Conservation (phyloP, 1,140 invertebrate genomes). For the Mycetomoellerius zeteki region DNA sequence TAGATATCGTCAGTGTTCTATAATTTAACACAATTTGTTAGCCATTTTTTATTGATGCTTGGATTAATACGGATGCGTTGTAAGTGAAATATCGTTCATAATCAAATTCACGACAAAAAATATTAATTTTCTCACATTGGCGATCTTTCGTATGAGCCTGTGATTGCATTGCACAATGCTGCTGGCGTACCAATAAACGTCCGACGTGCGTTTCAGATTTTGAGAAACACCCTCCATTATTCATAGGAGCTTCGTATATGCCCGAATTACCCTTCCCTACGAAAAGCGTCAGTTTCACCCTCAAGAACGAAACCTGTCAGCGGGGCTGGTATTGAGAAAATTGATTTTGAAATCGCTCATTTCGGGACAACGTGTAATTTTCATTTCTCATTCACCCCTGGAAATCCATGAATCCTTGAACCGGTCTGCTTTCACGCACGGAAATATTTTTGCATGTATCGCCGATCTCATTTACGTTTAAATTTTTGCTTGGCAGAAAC, state of each 20-base stretch:
- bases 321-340: conserved; percentile 70
- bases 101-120: conserved; percentile 46
- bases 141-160: conserved; percentile 74
- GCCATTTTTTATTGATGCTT: conserved; percentile 9
- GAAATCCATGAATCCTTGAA: conserved; percentile 48
- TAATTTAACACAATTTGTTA: conserved; percentile 32
- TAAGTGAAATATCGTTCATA: conserved; percentile 30
- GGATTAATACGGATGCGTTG: conserved; percentile 25
- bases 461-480: conserved; percentile 12
- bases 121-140: conserved; percentile 48
- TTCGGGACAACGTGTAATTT: conserved; percentile 68
- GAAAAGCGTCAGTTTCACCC: conserved; percentile 78
- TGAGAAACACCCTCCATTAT: conserved; percentile 84
- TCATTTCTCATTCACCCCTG: conserved; percentile 55
- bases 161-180: conserved; percentile 47
- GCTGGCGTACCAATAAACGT: conserved; percentile 68
- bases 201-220: conserved; percentile 73
- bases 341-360: conserved; percentile 77
- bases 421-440: conserved; percentile 31
- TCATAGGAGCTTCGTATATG: conserved; percentile 79
- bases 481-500: conserved; percentile 9
- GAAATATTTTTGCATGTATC: conserved; percentile 53
- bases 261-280: conserved; percentile 77
- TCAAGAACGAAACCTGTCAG: conserved; percentile 64
- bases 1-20: neutral